Percentiles rank a stretch among this genome's conserved stretches.
phyloP scores from a whole-genome alignment of 37 sponge, comb jelly and placozoan species.

The Cliona cf. orientalis region DNA sequence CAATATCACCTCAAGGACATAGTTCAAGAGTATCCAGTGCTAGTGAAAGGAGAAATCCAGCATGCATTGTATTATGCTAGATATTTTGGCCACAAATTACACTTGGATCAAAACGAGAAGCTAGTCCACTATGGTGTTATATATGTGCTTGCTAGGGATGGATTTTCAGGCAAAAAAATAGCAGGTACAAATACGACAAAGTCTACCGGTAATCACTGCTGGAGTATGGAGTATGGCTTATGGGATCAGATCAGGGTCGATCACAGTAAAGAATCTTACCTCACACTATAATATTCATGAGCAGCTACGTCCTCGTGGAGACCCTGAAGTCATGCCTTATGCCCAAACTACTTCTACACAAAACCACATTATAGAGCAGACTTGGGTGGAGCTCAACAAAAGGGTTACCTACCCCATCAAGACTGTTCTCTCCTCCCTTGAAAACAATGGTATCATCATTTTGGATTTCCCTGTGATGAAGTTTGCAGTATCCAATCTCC shows the following conservation, averaged over 20 bases:
- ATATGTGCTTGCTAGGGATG: slow-evolving; percentile 28
- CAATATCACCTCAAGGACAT: neutral
- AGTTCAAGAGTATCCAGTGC: neutral
- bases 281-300: slow-evolving; percentile 22
- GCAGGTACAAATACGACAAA: slow-evolving; percentile 21
- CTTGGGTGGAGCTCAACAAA: slow-evolving; percentile 38
- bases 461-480: neutral
- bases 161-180: slow-evolving; percentile 16
- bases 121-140: no score
- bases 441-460: neutral
- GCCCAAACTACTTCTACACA: neutral
- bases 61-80: neutral
- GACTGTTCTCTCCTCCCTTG: neutral
- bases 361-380: slow-evolving; percentile 19
- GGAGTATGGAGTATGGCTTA: no score
- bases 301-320: neutral
- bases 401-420: slow-evolving; percentile 34
- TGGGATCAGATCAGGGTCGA: slow-evolving; percentile 44
- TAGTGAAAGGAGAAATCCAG: neutral
- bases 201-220: no score
- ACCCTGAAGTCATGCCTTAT: neutral
- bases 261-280: slow-evolving; percentile 32
- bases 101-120: slow-evolving; percentile 45
- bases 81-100: slow-evolving; percentile 18
- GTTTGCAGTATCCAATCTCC: slow-evolving; percentile 25